Evolutionary conservation across 2,888 invertebrate genomes (phyloP).

Genomic region (Keiferia lycopersicella): DNA sequence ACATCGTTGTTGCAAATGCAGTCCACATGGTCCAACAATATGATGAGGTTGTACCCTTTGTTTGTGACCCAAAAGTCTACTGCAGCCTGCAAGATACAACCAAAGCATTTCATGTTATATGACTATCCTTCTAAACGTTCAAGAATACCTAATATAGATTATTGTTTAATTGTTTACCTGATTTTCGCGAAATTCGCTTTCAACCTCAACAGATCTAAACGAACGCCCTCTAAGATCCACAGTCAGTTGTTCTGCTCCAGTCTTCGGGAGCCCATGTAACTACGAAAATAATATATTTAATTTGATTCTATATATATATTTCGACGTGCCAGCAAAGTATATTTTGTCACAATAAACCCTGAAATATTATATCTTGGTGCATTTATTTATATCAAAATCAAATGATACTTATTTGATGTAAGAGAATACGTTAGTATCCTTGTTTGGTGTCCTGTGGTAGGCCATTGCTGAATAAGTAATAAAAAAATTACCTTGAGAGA

Average conservation of each 20-base stretch:
- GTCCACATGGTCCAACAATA: not conserved
- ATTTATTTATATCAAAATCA: too few relatives aligned
- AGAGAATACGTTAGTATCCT: too few relatives aligned
- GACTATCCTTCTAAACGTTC: not conserved
- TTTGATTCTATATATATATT: too few relatives aligned
- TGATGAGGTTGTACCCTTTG: not conserved
- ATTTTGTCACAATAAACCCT: too few relatives aligned
- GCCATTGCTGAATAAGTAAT: not conserved
- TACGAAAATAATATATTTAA: too few relatives aligned
- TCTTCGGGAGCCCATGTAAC: not conserved
- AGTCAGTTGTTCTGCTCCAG: not conserved
- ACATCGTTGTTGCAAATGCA: slow-evolving; percentile 11
- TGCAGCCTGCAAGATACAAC: not conserved
- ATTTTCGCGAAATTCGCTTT: not conserved
- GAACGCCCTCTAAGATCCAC: slow-evolving; percentile 4
- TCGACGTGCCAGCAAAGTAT: too few relatives aligned
- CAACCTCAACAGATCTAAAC: not conserved
- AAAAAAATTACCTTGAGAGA: not conserved
- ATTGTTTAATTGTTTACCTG: too few relatives aligned
- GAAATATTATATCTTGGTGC: too few relatives aligned
- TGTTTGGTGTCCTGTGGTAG: too few relatives aligned
- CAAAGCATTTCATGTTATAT: not conserved
- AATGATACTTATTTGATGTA: too few relatives aligned
- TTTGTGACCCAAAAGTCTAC: not conserved
- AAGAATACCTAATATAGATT: too few relatives aligned